Evolutionary conservation across 1,140 invertebrate species (phyloP).

Genomic region (Battus philenor): DNA sequence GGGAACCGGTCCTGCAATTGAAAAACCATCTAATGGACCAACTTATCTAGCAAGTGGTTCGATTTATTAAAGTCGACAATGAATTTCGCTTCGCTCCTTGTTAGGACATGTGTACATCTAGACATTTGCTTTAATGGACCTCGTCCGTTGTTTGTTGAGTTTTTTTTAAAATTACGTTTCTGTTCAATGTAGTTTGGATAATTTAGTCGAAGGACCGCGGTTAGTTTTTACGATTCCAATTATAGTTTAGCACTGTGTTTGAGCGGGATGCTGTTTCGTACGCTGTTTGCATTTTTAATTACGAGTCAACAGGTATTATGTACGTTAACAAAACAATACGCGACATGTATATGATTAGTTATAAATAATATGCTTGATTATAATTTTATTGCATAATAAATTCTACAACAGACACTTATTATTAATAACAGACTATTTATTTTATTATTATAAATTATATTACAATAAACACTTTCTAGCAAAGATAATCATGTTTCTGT

Average conservation of each 20-base stretch:
- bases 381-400: too few relatives aligned
- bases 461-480: too few relatives aligned
- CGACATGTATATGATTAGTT: too few relatives aligned
- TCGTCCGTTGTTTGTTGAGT: constrained; percentile 43
- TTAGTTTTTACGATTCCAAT: constrained; percentile 1
- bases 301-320: background rate
- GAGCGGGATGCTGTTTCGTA: background rate
- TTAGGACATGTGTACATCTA: constrained; percentile 32
- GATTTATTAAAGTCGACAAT: constrained; percentile 51
- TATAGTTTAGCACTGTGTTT: constrained; percentile 4
- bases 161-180: too few relatives aligned
- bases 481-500: too few relatives aligned
- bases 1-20: constrained; percentile 51
- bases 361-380: too few relatives aligned
- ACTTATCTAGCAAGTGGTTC: constrained; percentile 56
- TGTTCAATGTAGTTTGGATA: constrained; percentile 10
- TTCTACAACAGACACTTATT: too few relatives aligned
- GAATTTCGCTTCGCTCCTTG: constrained; percentile 57
- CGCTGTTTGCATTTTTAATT: constrained; percentile 5
- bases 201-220: constrained; percentile 1
- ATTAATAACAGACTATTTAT: too few relatives aligned
- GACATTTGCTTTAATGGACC: constrained; percentile 44
- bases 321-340: background rate
- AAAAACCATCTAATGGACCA: constrained; percentile 43
- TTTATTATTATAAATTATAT: too few relatives aligned